Evolutionary conservation across 2,888 invertebrate genomes (phyloP), one percentile per base, ranked within the genome.

Genomic region (Hirudinaria manillensis): DNA sequence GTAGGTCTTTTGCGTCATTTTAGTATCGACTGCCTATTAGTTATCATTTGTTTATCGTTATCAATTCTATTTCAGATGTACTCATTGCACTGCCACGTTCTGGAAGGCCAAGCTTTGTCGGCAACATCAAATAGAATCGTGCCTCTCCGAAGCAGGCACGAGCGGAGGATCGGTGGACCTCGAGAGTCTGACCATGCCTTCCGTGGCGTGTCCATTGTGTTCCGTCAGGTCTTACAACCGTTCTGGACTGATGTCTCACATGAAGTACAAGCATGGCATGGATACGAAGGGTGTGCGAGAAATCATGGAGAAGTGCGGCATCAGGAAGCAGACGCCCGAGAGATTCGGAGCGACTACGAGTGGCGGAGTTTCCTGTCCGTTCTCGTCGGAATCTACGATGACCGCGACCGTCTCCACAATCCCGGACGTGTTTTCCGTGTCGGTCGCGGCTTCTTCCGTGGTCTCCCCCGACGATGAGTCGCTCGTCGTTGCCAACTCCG

Each of bases 201-300:
- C 67, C 34, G 67, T 76, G 32, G 72, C 67, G 3, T 76, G 76
- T 36, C 76, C 76, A 0, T 32, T 76, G n/a, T 76, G 76, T 65
- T 27, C 65, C 13, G 72, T 55, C 45, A 72, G 65, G 66, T 66
- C 76, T 0, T 76, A 72, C 68, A 76, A 72, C 45, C 38, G 76
- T 3, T 76, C 76, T 4, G 76, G 72, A 16, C 72, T 76, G 29
- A 76, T 76, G 72, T 76, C 76, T 38, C 76, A 76, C 76, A 72
- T 76, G 72, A 76, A 76, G 67, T 76, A 51, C 76, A 76, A 76
- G 76, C 76, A 76, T 55, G 67, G 36, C 34, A 76, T 76, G 76
- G 72, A 76, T 32, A 76, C 66, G 0, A 67, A 45, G 34, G 72
- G 76, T 7, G 76, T 73, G 61, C 38, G 76, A 3, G 76, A 76